A percentile compares a stretch with the other conserved stretches of the same genome.
These are phyloP conservation scores for Muntiacus reevesi DNA, from an alignment of 2,113 vertebrate species.

Conservation along the genomic window DNA sequence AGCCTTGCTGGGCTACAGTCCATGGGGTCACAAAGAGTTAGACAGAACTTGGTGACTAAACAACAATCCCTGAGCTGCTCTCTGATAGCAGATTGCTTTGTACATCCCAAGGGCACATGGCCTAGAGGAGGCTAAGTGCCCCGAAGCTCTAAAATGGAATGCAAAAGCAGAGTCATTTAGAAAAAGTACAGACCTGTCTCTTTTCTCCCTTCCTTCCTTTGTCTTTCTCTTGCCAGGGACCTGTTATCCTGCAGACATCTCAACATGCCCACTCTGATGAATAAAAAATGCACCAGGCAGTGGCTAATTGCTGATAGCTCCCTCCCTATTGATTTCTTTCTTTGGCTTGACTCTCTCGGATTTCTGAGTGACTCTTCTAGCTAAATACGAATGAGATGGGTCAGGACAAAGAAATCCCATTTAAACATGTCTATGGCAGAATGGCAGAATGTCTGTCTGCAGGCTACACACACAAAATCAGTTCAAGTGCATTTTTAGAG, in stretches of 20 bases:
- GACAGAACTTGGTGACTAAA: neutral
- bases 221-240: neutral
- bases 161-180: neutral
- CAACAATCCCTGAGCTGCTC: neutral
- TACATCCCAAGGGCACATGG: accelerated
- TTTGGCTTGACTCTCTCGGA: conserved; percentile 50
- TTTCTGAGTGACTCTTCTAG: conserved; percentile 47
- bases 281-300: conserved; percentile 44
- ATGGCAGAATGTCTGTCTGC: neutral
- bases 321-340: conserved; percentile 53
- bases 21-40: neutral
- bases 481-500: neutral
- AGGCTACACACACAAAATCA: neutral
- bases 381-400: conserved; percentile 9
- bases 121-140: neutral
- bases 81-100: neutral
- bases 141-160: neutral
- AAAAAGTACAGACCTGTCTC: neutral
- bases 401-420: neutral
- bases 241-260: conserved; percentile 43
- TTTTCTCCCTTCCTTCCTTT: neutral
- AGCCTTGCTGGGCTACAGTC: neutral
- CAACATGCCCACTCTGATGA: conserved; percentile 1
- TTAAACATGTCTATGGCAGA: neutral
- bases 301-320: conserved; percentile 62